Evolutionary conservation across 2,888 invertebrate species (phyloP).

Genomic region (Glaucopsyche alexis): DNA sequence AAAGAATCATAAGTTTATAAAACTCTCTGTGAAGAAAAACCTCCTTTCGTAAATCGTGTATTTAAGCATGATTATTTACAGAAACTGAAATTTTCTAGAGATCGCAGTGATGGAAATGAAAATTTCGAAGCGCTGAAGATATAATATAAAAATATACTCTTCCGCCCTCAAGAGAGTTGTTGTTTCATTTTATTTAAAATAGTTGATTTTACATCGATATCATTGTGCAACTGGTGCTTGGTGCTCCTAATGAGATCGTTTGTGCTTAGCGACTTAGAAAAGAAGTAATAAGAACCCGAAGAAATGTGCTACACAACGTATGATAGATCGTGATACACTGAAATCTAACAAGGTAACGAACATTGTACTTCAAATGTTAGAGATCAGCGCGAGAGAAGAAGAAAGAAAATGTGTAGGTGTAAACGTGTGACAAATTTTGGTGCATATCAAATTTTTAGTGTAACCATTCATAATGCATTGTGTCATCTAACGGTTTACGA

Average conservation of each 20-base stretch:
- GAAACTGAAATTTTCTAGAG: conserved; percentile 65
- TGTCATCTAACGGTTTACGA: conserved; percentile 61
- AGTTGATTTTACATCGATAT: conserved; percentile 53
- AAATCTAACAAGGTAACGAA: conserved; percentile 39
- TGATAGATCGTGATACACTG: conserved; percentile 36
- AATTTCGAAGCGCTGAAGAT: conserved; percentile 40
- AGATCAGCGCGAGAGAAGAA: conserved; percentile 42
- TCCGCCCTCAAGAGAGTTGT: conserved; percentile 27
- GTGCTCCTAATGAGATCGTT: conserved; percentile 60
- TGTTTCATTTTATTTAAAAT: conserved; percentile 30
- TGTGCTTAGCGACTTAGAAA: conserved; percentile 47
- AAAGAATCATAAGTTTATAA: background rate
- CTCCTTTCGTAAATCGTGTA: conserved; percentile 58
- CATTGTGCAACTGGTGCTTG: conserved; percentile 62
- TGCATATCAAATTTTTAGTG: conserved; percentile 68
- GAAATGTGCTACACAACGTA: conserved; percentile 59
- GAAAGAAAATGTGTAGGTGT: conserved; percentile 44
- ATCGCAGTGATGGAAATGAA: conserved; percentile 29
- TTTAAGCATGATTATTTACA: conserved; percentile 74
- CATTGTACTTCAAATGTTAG: conserved; percentile 37
- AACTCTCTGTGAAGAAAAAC: conserved; percentile 46
- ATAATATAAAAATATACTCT: conserved; percentile 35
- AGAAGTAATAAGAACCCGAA: conserved; percentile 47
- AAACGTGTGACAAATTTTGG: conserved; percentile 53
- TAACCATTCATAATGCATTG: conserved; percentile 70